Evolutionary conservation across 64 coral and sea anemone species (phyloP), one percentile per base, ranked within the genome.

Genomic region (Dendrophyllia cribrosa): DNA sequence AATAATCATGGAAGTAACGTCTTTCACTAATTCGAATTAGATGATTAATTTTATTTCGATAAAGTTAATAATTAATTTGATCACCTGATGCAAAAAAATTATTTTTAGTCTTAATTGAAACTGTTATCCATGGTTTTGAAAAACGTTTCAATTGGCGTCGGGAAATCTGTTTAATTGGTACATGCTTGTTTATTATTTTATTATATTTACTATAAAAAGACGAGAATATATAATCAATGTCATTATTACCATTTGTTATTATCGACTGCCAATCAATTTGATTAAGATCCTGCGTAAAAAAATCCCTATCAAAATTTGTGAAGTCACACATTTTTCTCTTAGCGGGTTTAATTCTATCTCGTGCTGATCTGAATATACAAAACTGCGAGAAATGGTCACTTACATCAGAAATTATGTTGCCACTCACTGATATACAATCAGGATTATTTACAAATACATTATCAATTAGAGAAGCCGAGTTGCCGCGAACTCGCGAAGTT

Each of bases 151-250:
- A 20, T 88, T 88, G 19, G 17, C 69, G 48, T 16, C 8, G 15
- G 4, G 69, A 88, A 70, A 88, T 53, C 17, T 65, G 70, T 67
- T 87, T 73, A 16, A 88, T 72, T 72, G 66, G 84, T 52, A 58
- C n/a, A 71, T 87, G 84, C 49, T 87, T 71, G 26, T n/a, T n/a
- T 7, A 87, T 25, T 26, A 87, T 19, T 47, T 61, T 61, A 24
- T 87, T 87, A 71, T 64, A 72, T 43, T 87, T 87, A 46, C 60
- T 87, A 62, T 83, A 64, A 92, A 72, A 92, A 58, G 59, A 91
- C 17, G 50, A 81, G 71, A 72, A 91, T 44, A 20, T 50, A 14
- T 74, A 24, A 21, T 84, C 13, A 23, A 88, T 69, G 22, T 88
- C 68, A 19, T 64, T 64, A 19, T 19, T 75, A 0, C 44, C 6